These are phyloP conservation scores for Amiota mariae DNA, from an alignment of 2,888 invertebrate species.

Conservation along the genomic window DNA sequence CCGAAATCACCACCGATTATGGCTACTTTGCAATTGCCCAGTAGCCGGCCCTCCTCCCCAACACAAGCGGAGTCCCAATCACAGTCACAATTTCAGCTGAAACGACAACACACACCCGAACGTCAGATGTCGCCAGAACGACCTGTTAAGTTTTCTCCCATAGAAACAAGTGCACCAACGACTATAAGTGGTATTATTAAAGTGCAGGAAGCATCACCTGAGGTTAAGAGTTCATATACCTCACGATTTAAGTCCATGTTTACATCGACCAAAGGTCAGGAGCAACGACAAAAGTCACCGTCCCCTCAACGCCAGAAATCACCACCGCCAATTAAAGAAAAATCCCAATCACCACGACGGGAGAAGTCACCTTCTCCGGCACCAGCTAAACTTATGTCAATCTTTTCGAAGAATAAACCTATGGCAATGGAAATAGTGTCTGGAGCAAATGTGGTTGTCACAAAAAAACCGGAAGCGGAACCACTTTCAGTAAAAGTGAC, in stretches of 20 bases:
- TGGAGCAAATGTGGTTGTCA: slow-evolving; percentile 50
- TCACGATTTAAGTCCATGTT: slow-evolving; percentile 69
- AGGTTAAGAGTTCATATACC: slow-evolving; percentile 65
- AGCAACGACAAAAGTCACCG: slow-evolving; percentile 49
- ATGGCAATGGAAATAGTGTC: slow-evolving; percentile 60
- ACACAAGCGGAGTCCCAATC: slow-evolving; percentile 22
- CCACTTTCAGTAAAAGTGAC: slow-evolving; percentile 66
- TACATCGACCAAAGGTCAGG: slow-evolving; percentile 31
- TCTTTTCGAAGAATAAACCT: slow-evolving; percentile 58
- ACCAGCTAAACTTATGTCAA: slow-evolving; percentile 53
- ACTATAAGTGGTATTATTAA: slow-evolving; percentile 38
- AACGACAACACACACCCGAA: slow-evolving; percentile 67
- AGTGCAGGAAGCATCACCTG: slow-evolving; percentile 52
- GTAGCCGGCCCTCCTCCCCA: slow-evolving; percentile 49
- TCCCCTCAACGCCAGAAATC: slow-evolving; percentile 51
- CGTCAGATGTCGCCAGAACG: slow-evolving; percentile 59
- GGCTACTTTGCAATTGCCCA: slow-evolving; percentile 54
- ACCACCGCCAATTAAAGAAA: slow-evolving; percentile 40
- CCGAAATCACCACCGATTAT: slow-evolving; percentile 50
- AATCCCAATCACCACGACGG: slow-evolving; percentile 32
- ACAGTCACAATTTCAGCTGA: slow-evolving; percentile 48
- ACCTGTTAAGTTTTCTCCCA: slow-evolving; percentile 44
- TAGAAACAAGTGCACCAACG: background rate
- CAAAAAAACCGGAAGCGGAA: slow-evolving; percentile 62
- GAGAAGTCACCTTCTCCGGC: slow-evolving; percentile 58